phyloP scores from a whole-genome alignment of 2,113 vertebrate species.

The Limanda limanda region DNA sequence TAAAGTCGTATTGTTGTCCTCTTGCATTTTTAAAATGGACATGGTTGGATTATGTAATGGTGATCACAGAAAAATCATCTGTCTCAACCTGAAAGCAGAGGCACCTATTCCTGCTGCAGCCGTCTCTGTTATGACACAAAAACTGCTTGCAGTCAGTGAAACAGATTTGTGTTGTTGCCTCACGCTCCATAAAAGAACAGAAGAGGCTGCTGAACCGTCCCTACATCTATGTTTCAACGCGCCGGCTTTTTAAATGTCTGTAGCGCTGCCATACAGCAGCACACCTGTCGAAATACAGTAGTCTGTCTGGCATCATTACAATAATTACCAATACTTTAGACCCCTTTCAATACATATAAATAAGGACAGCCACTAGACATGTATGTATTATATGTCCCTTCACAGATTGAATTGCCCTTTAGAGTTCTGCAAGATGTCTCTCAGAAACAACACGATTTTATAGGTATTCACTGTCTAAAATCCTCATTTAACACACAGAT shows the following conservation, averaged over 20 bases:
- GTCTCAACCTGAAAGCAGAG: slow-evolving; percentile 6
- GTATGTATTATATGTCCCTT: no score
- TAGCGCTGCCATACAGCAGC: background rate
- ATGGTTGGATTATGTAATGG: background rate
- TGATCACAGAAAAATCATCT: slow-evolving; percentile 2
- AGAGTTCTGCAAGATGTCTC: no score
- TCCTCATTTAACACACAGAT: no score
- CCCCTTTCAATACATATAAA: background rate
- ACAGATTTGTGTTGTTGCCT: slow-evolving; percentile 6
- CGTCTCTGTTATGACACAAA: slow-evolving; percentile 10
- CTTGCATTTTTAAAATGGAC: background rate
- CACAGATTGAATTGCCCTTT: no score
- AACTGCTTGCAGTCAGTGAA: slow-evolving; percentile 15
- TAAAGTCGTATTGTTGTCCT: background rate
- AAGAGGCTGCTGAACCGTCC: background rate
- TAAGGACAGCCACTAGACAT: no score
- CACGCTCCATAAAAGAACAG: slow-evolving; percentile 5
- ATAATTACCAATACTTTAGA: background rate
- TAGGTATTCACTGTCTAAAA: no score
- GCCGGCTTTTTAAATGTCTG: background rate
- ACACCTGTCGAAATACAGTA: no score
- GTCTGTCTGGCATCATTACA: background rate
- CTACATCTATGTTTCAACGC: background rate
- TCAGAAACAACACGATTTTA: no score
- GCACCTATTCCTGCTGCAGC: slow-evolving; percentile 5